Conservation (phyloP, 2,888 invertebrate genomes). For the Drosophila acutilabella region DNA sequence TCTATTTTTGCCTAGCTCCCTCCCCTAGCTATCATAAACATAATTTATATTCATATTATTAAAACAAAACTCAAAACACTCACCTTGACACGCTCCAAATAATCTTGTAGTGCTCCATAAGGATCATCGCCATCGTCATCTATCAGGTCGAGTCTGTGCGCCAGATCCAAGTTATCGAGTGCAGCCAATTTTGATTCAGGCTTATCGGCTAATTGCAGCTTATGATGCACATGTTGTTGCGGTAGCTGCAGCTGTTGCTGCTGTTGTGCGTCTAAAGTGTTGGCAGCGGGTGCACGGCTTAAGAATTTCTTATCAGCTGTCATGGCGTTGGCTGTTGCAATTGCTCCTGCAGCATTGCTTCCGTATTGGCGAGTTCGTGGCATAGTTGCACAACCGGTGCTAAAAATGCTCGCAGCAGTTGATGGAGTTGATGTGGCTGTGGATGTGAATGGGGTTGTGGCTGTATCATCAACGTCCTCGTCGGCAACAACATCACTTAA, state of each 20-base stretch:
- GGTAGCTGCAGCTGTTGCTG: constrained; percentile 11
- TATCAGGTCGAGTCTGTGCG: constrained; percentile 75
- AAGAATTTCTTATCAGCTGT: constrained; percentile 82
- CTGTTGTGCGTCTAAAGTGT: constrained; percentile 42
- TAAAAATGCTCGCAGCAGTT: constrained; percentile 72
- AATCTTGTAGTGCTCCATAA: constrained; percentile 83
- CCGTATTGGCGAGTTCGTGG: constrained; percentile 79
- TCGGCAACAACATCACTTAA: constrained; percentile 70
- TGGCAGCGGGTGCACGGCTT: constrained; percentile 57
- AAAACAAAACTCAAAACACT: constrained; percentile 43
- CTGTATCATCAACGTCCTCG: constrained; percentile 67
- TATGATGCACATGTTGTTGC: constrained; percentile 60
- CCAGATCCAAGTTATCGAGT: constrained; percentile 82
- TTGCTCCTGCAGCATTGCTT: constrained; percentile 60
- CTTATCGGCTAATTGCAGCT: constrained; percentile 79
- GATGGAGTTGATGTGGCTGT: constrained; percentile 26
- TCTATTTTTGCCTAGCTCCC: too few relatives aligned
- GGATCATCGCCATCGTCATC: constrained; percentile 84
- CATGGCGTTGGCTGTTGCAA: constrained; percentile 52
- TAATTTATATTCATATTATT: too few relatives aligned
- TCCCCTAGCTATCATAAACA: too few relatives aligned
- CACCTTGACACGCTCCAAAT: constrained; percentile 85
- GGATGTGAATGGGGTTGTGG: constrained; percentile 27
- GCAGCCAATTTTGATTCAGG: constrained; percentile 73
- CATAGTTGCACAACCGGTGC: constrained; percentile 82